A percentile compares a stretch with the other conserved stretches of the same genome.
Evolutionary conservation across 2,113 vertebrate species (phyloP).

Genomic region (Pygoscelis adeliae): DNA sequence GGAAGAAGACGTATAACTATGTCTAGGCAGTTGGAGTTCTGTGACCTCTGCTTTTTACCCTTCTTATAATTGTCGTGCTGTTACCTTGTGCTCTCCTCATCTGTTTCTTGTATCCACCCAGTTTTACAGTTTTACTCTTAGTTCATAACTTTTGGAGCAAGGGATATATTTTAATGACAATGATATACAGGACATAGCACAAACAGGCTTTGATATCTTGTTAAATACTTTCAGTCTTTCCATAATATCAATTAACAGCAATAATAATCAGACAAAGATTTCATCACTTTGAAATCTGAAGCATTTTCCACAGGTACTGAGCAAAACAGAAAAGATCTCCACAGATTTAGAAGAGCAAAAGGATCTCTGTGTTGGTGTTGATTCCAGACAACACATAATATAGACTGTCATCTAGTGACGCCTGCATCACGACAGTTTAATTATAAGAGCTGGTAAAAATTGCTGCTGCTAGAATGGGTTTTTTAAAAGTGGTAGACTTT

Average conservation of each 20-base stretch:
- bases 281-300: not conserved
- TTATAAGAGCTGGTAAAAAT: not conserved
- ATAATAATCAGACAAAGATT: not conserved
- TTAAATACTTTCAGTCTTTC: not conserved
- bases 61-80: not conserved
- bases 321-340: not conserved
- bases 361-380: not conserved
- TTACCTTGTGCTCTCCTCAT: not conserved
- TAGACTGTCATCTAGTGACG: not conserved
- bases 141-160: not conserved
- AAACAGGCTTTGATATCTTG: not conserved
- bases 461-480: fast-evolving
- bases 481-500: not conserved
- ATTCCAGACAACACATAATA: not conserved
- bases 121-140: not conserved
- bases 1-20: not conserved
- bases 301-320: not conserved
- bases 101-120: not conserved
- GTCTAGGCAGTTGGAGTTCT: not conserved
- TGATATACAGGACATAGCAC: not conserved
- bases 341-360: not conserved
- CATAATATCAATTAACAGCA: not conserved
- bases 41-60: not conserved
- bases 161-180: not conserved
- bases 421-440: not conserved